Evolutionary conservation across 2,113 vertebrate genomes (phyloP).

Genomic region (Sylvia atricapilla): DNA sequence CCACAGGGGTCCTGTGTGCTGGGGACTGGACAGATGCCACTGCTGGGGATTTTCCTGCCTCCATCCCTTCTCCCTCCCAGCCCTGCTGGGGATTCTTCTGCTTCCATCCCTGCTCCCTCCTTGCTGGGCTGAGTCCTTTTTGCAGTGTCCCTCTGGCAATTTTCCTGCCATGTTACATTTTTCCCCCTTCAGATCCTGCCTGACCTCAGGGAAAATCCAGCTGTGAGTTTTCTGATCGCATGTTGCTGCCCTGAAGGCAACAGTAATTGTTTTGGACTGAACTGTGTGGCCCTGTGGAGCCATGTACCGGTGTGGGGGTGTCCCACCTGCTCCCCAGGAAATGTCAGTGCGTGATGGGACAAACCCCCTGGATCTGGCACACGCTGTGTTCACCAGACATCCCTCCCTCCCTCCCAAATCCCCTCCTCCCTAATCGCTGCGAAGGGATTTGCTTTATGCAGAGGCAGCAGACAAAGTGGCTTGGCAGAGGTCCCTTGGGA

Average conservation of each 20-base stretch:
- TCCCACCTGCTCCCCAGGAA: not conserved
- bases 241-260: not conserved
- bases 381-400: rapidly evolving
- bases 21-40: not conserved
- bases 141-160: not conserved
- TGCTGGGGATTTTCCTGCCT: not conserved
- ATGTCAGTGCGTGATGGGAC: rapidly evolving
- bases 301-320: not conserved
- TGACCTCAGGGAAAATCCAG: not conserved
- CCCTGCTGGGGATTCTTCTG: not conserved
- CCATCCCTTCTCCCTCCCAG: not conserved
- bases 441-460: not conserved
- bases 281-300: not conserved
- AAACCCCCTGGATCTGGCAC: not conserved
- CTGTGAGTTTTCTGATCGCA: not conserved
- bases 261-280: not conserved
- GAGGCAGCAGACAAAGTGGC: not conserved
- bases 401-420: not conserved
- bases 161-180: not conserved
- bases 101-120: not conserved
- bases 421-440: not conserved
- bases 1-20: not conserved
- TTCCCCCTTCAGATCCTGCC: not conserved
- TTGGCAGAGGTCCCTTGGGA: not conserved
- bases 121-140: not conserved